Percentiles rank a stretch among this genome's conserved stretches.
These are phyloP conservation scores for Sorex fumeus DNA, from an alignment of 2,113 vertebrate species.

Conservation along the genomic window DNA sequence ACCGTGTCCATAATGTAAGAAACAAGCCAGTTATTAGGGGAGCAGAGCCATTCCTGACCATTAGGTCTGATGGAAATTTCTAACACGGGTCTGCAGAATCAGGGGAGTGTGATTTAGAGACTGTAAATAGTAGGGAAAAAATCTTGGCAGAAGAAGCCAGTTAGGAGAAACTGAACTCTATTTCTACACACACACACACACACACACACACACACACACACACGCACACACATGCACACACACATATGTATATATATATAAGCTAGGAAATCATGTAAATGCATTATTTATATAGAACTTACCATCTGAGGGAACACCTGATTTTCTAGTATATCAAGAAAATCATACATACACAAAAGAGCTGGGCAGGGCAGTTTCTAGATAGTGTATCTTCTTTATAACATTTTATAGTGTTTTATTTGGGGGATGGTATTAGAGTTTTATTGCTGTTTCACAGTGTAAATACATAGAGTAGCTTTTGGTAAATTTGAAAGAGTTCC, in stretches of 20 bases:
- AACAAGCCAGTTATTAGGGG: conserved; percentile 43
- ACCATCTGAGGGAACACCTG: neutral
- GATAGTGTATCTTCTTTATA: neutral
- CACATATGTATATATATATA: conserved; percentile 47
- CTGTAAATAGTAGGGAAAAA: conserved; percentile 31
- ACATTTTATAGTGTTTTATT: conserved; percentile 8
- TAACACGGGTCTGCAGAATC: conserved; percentile 49
- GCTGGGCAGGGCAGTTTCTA: conserved; percentile 21
- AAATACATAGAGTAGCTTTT: neutral
- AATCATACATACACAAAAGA: neutral
- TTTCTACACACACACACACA: conserved; percentile 56
- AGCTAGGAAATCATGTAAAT: neutral
- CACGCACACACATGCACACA: too few relatives aligned
- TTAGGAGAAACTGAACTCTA: neutral
- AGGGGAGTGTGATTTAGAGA: conserved; percentile 48
- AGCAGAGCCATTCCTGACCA: conserved; percentile 37
- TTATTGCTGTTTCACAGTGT: conserved; percentile 50
- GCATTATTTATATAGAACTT: conserved; percentile 42
- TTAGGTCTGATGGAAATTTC: conserved; percentile 58
- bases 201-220: conserved; percentile 65
- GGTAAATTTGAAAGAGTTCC: conserved; percentile 24
- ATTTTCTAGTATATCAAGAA: conserved; percentile 14
- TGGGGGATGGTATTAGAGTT: conserved; percentile 18
- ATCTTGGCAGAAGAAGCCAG: conserved; percentile 26
- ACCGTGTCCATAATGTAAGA: conserved; percentile 31